A percentile compares a stretch with the other conserved stretches of the same genome.
Evolutionary conservation across 2,888 invertebrate species (phyloP).

Genomic region (Mesorhabditis belari): DNA sequence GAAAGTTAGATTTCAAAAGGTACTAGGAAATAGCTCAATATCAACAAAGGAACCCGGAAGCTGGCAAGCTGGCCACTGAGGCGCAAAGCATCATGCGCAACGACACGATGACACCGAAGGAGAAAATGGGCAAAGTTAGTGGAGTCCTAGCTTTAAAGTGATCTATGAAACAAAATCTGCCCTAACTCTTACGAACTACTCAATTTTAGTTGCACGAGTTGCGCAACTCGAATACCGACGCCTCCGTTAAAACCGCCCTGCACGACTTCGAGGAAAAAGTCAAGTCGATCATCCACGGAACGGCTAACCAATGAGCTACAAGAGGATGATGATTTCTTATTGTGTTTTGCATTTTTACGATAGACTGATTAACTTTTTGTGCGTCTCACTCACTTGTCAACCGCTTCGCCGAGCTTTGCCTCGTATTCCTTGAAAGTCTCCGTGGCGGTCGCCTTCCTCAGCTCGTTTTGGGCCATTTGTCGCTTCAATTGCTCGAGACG

Average conservation of each 20-base stretch:
- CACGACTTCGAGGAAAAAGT: neutral
- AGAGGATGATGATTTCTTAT: no score
- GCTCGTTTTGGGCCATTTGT: conserved; percentile 10
- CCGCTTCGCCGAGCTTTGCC: no score
- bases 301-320: neutral
- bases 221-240: neutral
- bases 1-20: no score
- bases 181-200: no score
- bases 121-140: neutral
- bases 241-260: neutral
- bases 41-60: neutral
- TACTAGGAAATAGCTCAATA: neutral
- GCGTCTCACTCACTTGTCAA: no score
- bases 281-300: neutral
- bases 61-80: neutral
- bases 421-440: no score
- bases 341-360: no score
- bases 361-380: no score
- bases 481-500: conserved; percentile 10
- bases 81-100: neutral
- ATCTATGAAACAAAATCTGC: neutral
- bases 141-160: no score
- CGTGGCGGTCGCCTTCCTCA: conserved; percentile 2
- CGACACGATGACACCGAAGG: neutral
- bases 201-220: neutral